These are phyloP conservation scores for Yponomeuta malinellus DNA, from an alignment of 2,888 invertebrate species.

Conservation along the genomic window DNA sequence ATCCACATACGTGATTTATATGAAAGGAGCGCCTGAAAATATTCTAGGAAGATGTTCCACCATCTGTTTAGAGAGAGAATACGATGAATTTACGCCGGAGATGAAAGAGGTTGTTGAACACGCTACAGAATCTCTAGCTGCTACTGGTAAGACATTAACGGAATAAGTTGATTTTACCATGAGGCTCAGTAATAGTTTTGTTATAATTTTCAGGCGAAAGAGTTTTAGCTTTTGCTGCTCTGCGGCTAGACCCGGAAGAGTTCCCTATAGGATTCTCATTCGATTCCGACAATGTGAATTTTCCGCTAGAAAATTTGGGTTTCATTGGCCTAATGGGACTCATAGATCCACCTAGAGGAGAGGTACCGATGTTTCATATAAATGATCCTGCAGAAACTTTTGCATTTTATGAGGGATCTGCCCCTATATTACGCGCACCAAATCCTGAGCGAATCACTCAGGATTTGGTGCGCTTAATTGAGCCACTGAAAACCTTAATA, in stretches of 20 bases:
- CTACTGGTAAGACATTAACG: constrained; percentile 41
- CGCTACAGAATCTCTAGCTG: constrained; percentile 46
- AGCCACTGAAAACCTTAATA: no score
- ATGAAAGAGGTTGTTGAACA: constrained; percentile 39
- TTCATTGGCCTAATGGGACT: constrained; percentile 97
- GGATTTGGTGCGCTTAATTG: no score
- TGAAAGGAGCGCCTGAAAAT: constrained; percentile 98
- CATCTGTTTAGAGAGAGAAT: constrained; percentile 88
- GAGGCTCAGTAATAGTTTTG: neutral
- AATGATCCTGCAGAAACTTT: neutral
- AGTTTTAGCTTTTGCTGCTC: constrained; percentile 94
- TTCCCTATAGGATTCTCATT: constrained; percentile 92
- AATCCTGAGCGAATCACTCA: no score
- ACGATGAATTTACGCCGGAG: constrained; percentile 56
- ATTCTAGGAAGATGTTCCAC: constrained; percentile 89
- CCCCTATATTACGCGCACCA: no score
- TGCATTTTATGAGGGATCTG: no score
- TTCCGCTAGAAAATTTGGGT: constrained; percentile 89
- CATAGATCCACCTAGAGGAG: constrained; percentile 91
- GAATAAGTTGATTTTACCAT: no score
- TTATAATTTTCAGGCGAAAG: constrained; percentile 80
- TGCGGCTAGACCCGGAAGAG: constrained; percentile 86
- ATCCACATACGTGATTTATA: constrained; percentile 87
- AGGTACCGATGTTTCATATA: constrained; percentile 33
- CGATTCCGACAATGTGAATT: constrained; percentile 90